These are phyloP conservation scores for Diabrotica undecimpunctata DNA, from an alignment of 1,140 invertebrate genomes.

Conservation along the genomic window DNA sequence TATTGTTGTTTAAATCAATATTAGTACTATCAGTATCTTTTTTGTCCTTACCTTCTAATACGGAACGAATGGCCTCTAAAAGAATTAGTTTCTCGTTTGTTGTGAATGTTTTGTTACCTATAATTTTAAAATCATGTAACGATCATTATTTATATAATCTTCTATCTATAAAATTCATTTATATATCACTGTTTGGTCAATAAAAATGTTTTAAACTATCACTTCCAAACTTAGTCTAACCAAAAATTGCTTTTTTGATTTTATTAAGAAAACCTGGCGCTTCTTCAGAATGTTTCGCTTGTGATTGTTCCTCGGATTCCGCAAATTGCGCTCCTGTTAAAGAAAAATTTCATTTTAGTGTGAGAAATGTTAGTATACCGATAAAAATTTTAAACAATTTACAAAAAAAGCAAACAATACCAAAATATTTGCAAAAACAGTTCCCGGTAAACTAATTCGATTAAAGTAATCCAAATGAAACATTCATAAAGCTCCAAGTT, in stretches of 20 bases:
- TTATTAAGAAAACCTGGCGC: constrained; percentile 55
- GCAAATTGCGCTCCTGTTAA: constrained; percentile 46
- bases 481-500: no score
- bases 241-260: constrained; percentile 65
- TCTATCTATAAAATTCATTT: constrained; percentile 11
- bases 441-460: no score
- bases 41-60: constrained; percentile 49
- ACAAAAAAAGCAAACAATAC: no score
- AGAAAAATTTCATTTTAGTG: constrained; percentile 37
- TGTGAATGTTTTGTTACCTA: constrained; percentile 62
- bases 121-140: constrained; percentile 34
- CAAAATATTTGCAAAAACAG: no score
- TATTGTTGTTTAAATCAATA: constrained; percentile 28
- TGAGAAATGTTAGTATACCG: constrained; percentile 13
- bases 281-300: constrained; percentile 48
- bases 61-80: constrained; percentile 59
- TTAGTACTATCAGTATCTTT: constrained; percentile 17
- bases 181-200: constrained; percentile 17
- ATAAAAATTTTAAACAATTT: no score
- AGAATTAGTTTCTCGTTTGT: constrained; percentile 53
- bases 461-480: no score
- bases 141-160: constrained; percentile 23
- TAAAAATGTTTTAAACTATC: constrained; percentile 23
- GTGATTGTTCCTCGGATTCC: constrained; percentile 49
- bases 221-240: constrained; percentile 44